A percentile compares a stretch with the other conserved stretches of the same genome.
Conservation (phyloP, 2,797 vertebrate species). For the Sebastes cheni region DNA sequence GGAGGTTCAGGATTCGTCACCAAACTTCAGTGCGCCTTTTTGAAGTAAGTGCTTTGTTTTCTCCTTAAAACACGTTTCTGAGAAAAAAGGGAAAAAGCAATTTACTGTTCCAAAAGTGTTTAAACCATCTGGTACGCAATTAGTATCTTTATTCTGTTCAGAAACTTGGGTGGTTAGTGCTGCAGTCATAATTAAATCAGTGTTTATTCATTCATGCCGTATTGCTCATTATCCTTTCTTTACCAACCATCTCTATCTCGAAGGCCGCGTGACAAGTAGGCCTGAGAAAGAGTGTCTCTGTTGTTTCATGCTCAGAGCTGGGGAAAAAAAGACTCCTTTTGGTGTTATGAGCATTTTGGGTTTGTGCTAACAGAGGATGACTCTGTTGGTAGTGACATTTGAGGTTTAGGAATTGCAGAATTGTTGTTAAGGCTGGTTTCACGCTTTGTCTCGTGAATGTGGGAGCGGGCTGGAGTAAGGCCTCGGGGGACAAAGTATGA, state of each 20-base stretch:
- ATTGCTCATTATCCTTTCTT: slow-evolving; percentile 52
- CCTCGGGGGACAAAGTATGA: slow-evolving; percentile 36
- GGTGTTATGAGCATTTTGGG: slow-evolving; percentile 9
- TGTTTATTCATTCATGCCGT: slow-evolving; percentile 26
- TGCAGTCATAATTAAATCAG: slow-evolving; percentile 43
- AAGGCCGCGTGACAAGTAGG: slow-evolving; percentile 40
- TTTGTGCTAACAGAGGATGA: slow-evolving; percentile 30
- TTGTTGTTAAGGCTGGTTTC: slow-evolving; percentile 14
- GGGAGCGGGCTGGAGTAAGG: background rate
- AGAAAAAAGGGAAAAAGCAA: background rate
- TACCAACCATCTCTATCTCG: slow-evolving; percentile 29
- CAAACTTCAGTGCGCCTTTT: background rate
- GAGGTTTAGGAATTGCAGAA: slow-evolving; percentile 25
- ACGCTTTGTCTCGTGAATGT: slow-evolving; percentile 17
- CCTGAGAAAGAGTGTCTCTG: slow-evolving; percentile 47
- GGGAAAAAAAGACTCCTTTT: background rate
- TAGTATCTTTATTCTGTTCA: background rate
- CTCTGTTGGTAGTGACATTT: slow-evolving; percentile 44
- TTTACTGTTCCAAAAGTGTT: background rate
- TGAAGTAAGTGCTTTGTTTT: background rate
- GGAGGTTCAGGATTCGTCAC: background rate
- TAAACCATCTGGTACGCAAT: background rate
- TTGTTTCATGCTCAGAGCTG: slow-evolving; percentile 36
- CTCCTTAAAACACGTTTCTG: background rate
- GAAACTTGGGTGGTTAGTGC: slow-evolving; percentile 3